Evolutionary conservation across 2,797 vertebrate species (phyloP).

Genomic region (Syndactyla subalaris): DNA sequence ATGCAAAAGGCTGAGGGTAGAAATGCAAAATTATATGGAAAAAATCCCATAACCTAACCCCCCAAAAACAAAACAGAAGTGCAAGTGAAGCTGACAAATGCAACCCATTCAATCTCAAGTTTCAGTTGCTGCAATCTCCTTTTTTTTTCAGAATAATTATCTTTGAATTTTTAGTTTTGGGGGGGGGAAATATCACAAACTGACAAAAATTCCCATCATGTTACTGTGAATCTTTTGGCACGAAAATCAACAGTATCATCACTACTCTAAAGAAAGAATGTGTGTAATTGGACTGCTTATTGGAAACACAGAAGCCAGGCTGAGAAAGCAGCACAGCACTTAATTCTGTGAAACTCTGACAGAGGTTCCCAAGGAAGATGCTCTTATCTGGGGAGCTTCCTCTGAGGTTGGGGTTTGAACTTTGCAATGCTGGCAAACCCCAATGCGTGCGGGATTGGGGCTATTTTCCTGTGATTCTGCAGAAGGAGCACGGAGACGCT

Average conservation of each 20-base stretch:
- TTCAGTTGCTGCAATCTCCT: not conserved
- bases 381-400: slow-evolving; percentile 6
- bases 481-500: slow-evolving; percentile 65
- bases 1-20: slow-evolving; percentile 94
- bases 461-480: slow-evolving; percentile 60
- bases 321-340: not conserved
- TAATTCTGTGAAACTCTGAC: slow-evolving; percentile 47
- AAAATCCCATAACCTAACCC: slow-evolving; percentile 77
- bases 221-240: slow-evolving; percentile 57
- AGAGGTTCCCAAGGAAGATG: slow-evolving; percentile 32
- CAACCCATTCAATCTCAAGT: not conserved
- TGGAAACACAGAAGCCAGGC: slow-evolving; percentile 47
- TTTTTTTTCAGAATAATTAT: not conserved
- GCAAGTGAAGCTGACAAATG: slow-evolving; percentile 29
- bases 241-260: slow-evolving; percentile 32
- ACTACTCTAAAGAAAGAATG: slow-evolving; percentile 52
- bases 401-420: slow-evolving; percentile 22
- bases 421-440: not conserved
- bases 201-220: slow-evolving; percentile 18
- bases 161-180: not conserved
- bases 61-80: slow-evolving; percentile 61
- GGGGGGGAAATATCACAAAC: not conserved
- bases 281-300: slow-evolving; percentile 45
- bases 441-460: not conserved
- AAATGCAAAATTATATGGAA: slow-evolving; percentile 98